A percentile compares a stretch with the other conserved stretches of the same genome.
Conservation (phyloP, 2,888 invertebrate species). For the Luperina nickerlii region DNA sequence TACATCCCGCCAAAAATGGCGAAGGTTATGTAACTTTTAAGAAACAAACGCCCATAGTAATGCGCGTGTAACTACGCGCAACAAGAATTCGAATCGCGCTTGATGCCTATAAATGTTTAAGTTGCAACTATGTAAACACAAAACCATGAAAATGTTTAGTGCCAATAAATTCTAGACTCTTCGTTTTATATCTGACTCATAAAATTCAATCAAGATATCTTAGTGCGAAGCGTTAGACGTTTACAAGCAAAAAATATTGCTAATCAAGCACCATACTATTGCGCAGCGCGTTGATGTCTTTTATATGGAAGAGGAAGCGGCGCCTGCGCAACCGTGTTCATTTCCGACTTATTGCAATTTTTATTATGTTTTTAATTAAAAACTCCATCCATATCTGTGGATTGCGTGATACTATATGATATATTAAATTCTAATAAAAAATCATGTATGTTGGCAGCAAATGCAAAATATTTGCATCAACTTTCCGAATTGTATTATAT, state of each 20-base stretch:
- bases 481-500: slow-evolving; percentile 4
- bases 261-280: slow-evolving; percentile 44
- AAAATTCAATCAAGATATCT: slow-evolving; percentile 46
- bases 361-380: slow-evolving; percentile 15
- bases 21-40: slow-evolving; percentile 34
- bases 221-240: slow-evolving; percentile 16
- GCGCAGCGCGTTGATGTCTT: slow-evolving; percentile 83
- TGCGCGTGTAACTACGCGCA: background rate
- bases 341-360: slow-evolving; percentile 6
- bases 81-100: slow-evolving; percentile 25
- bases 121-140: slow-evolving; percentile 51
- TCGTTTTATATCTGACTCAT: slow-evolving; percentile 30
- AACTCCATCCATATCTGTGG: slow-evolving; percentile 1
- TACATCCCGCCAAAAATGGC: slow-evolving; percentile 6
- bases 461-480: slow-evolving; percentile 18
- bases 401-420: background rate
- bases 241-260: slow-evolving; percentile 43
- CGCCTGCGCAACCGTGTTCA: slow-evolving; percentile 64
- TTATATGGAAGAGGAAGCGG: slow-evolving; percentile 61
- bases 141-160: slow-evolving; percentile 50
- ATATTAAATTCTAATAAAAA: background rate
- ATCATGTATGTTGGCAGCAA: slow-evolving; percentile 5
- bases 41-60: background rate
- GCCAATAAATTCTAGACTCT: slow-evolving; percentile 38
- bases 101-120: slow-evolving; percentile 43